phyloP scores from a whole-genome alignment of 2,113 vertebrate genomes.

The Saguinus imperator region DNA sequence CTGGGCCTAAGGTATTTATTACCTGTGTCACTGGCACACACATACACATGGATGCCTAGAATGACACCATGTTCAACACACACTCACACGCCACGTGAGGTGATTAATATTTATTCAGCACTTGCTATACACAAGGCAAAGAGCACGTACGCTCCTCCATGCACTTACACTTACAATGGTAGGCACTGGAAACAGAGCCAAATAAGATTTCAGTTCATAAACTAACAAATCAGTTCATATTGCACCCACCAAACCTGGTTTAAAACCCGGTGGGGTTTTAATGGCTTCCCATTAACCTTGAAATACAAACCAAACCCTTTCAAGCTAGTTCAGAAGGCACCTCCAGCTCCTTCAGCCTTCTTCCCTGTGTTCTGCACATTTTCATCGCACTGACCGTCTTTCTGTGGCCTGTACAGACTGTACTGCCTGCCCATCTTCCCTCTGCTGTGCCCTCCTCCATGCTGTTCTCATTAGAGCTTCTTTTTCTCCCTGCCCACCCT shows the following conservation, averaged over 20 bases:
- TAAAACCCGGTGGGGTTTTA: neutral
- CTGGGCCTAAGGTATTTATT: neutral
- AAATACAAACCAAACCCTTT: neutral
- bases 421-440: accelerated
- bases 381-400: accelerated
- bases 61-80: neutral
- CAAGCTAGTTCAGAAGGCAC: neutral
- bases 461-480: neutral
- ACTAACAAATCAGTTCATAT: neutral
- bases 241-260: neutral
- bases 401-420: accelerated
- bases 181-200: neutral
- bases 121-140: neutral
- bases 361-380: accelerated
- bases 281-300: neutral
- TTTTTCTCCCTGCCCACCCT: neutral
- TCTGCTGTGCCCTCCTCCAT: too few relatives aligned
- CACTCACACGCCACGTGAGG: accelerated
- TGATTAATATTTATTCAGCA: too few relatives aligned
- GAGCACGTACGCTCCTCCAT: neutral
- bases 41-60: neutral
- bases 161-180: accelerated
- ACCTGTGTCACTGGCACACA: neutral
- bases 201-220: neutral
- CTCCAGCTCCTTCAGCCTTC: accelerated